Conservation (phyloP, 2,113 vertebrate genomes). For the Rhinopomastus cyanomelas region DNA sequence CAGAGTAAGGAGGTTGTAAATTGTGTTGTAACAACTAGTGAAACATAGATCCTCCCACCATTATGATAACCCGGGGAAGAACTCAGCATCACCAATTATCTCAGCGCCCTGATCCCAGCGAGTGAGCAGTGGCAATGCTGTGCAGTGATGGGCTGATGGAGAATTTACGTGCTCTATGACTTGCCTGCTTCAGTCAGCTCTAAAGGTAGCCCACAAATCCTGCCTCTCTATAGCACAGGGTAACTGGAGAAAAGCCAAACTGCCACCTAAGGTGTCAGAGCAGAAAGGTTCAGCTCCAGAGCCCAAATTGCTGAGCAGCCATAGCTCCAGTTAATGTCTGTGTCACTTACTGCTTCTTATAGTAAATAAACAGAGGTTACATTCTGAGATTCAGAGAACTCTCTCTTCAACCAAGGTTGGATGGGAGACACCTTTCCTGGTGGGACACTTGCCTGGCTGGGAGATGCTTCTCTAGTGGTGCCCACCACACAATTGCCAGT, state of each 20-base stretch:
- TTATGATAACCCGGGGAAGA: background rate
- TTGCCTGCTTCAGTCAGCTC: background rate
- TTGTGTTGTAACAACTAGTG: background rate
- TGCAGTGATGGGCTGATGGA: background rate
- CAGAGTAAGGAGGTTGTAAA: background rate
- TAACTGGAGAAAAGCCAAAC: background rate
- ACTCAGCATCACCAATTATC: background rate
- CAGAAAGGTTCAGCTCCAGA: background rate
- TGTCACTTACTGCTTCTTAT: background rate
- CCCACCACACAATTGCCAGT: background rate
- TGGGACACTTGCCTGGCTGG: no score
- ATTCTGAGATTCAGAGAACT: background rate
- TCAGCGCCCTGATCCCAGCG: background rate
- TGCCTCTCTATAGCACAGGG: background rate
- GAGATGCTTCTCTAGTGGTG: background rate
- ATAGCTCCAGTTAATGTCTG: background rate
- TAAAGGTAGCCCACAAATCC: background rate
- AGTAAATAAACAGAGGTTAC: background rate
- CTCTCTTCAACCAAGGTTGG: background rate
- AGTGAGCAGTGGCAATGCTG: background rate
- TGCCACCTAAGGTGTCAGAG: background rate
- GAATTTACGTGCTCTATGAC: background rate
- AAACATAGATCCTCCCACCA: background rate
- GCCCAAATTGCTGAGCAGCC: background rate
- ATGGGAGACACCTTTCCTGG: no score